Conservation (phyloP, 2,888 invertebrate genomes). For the Sturmia bella region DNA sequence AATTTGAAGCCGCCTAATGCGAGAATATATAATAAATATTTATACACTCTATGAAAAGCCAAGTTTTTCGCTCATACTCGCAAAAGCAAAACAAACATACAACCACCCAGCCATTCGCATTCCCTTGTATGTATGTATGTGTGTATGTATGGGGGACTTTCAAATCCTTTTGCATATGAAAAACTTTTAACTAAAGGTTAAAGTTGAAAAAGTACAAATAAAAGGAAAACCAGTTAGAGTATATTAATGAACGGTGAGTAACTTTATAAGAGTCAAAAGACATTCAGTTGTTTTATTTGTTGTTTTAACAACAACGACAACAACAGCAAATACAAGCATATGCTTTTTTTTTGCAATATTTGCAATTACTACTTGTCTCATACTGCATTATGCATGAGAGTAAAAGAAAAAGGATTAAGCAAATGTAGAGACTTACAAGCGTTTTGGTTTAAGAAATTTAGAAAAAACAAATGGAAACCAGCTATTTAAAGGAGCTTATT, state of each 20-base stretch:
- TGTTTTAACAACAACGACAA: slow-evolving; percentile 27
- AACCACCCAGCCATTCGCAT: neutral
- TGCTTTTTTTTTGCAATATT: too few relatives aligned
- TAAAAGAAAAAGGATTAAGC: slow-evolving; percentile 29
- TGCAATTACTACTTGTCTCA: neutral
- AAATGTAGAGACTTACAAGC: slow-evolving; percentile 25
- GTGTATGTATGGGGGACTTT: too few relatives aligned
- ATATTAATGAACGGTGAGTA: slow-evolving; percentile 66
- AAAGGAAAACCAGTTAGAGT: slow-evolving; percentile 27
- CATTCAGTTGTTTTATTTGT: slow-evolving; percentile 29
- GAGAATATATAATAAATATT: neutral
- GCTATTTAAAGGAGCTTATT: slow-evolving; percentile 25
- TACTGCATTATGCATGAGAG: slow-evolving; percentile 1
- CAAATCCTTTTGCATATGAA: slow-evolving; percentile 9
- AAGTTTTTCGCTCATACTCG: neutral
- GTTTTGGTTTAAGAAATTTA: slow-evolving; percentile 40
- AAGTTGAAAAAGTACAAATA: slow-evolving; percentile 29
- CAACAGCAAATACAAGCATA: neutral
- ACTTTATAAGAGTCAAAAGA: slow-evolving; percentile 59
- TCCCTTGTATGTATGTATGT: too few relatives aligned
- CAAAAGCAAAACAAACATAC: neutral
- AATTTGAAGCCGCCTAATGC: too few relatives aligned
- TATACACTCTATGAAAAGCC: neutral
- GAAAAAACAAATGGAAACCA: slow-evolving; percentile 5
- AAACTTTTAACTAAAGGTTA: slow-evolving; percentile 44